Conservation (phyloP, 2,888 invertebrate genomes). For the Leptinotarsa haldemani region DNA sequence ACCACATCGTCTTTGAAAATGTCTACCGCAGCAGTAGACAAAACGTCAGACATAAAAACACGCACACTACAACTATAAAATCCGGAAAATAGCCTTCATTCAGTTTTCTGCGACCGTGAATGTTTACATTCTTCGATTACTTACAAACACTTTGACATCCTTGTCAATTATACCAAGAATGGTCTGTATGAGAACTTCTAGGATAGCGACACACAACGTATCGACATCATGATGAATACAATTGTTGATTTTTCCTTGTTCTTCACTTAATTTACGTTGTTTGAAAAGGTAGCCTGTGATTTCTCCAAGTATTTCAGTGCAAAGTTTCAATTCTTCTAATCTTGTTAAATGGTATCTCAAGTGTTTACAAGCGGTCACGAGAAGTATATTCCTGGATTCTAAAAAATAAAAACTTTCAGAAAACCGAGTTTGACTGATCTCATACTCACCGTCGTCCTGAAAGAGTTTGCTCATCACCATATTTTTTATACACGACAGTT, state of each 20-base stretch:
- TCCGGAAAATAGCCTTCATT: not conserved
- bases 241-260: constrained; percentile 71
- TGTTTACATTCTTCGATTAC: constrained; percentile 33
- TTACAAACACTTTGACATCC: constrained; percentile 70
- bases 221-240: constrained; percentile 83
- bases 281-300: constrained; percentile 77
- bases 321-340: constrained; percentile 84
- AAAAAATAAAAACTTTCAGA: constrained; percentile 48
- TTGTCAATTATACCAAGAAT: constrained; percentile 85
- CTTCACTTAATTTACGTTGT: constrained; percentile 65
- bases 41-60: too few species aligned
- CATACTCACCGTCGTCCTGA: constrained; percentile 72
- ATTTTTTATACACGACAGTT: constrained; percentile 85
- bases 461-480: constrained; percentile 81
- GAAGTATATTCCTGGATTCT: constrained; percentile 87
- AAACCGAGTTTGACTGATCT: not conserved
- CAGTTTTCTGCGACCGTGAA: too few species aligned
- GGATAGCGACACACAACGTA: constrained; percentile 81
- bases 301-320: constrained; percentile 89
- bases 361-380: constrained; percentile 87
- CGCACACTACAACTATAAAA: too few species aligned
- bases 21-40: too few species aligned
- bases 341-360: constrained; percentile 84
- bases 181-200: constrained; percentile 88
- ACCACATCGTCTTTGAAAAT: too few species aligned